Evolutionary conservation across 2,113 vertebrate species (phyloP).

Genomic region (Acanthisitta chloris): DNA sequence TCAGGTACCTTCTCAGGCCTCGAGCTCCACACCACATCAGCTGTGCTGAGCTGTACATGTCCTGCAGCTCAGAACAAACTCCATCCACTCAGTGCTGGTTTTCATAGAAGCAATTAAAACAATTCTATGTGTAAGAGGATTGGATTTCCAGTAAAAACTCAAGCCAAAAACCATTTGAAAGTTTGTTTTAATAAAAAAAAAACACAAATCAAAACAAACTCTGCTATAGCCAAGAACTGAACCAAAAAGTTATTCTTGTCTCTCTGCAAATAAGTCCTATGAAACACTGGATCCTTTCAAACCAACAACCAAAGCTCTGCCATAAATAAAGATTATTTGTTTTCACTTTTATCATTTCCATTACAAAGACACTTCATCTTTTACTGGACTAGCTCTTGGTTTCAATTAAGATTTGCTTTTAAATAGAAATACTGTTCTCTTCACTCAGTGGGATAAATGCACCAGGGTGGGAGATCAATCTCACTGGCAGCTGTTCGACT

Average conservation of each 20-base stretch:
- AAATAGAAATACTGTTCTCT: not conserved
- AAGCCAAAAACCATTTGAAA: constrained; percentile 19
- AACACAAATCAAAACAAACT: not conserved
- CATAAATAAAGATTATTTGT: not conserved
- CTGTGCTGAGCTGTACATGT: accelerated
- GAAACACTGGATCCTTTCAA: constrained; percentile 21
- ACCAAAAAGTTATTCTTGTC: constrained; percentile 39
- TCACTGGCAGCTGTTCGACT: accelerated
- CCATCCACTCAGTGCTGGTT: not conserved
- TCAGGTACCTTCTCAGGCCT: accelerated
- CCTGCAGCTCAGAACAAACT: not conserved
- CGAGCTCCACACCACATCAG: not conserved
- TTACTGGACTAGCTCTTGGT: not conserved
- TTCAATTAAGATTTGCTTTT: not conserved
- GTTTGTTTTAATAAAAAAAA: not conserved
- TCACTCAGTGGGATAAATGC: not conserved
- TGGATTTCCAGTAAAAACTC: constrained; percentile 36
- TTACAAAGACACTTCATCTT: not conserved
- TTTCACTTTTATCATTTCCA: not conserved
- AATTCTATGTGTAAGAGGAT: not conserved
- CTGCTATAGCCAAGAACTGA: not conserved
- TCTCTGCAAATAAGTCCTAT: not conserved
- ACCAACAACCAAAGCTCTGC: not conserved
- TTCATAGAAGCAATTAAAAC: not conserved
- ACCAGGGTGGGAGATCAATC: not conserved